phyloP scores from a whole-genome alignment of 2,113 vertebrate species.

The Carassius gibelio region DNA sequence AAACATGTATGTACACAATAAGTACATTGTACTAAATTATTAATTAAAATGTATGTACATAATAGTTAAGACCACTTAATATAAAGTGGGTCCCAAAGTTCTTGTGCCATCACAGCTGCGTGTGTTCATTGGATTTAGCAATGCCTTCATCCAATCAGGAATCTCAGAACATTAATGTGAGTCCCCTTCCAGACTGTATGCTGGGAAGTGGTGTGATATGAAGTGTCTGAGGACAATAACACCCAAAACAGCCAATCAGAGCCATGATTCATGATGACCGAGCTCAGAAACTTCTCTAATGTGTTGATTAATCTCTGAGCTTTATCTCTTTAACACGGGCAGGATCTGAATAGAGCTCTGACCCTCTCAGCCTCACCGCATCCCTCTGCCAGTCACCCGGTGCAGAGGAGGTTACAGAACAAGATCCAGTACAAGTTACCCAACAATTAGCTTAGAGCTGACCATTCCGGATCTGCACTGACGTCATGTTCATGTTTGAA shows the following conservation, averaged over 20 bases:
- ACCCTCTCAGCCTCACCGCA: not conserved
- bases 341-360: not conserved
- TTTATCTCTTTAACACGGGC: no score
- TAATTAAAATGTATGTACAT: no score
- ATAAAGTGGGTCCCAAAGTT: no score
- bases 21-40: no score
- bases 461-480: not conserved
- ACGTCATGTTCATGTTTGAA: no score
- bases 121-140: not conserved
- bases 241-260: not conserved
- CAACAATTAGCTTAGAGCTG: not conserved
- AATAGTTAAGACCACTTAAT: no score
- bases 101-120: not conserved
- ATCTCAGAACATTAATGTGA: no score
- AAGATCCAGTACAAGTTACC: not conserved
- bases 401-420: not conserved
- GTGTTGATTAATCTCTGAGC: not conserved
- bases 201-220: no score
- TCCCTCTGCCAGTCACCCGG: no score
- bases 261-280: not conserved
- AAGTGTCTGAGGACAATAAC: no score
- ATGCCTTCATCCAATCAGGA: not conserved
- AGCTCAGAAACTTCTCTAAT: not conserved
- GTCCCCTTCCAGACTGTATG: no score
- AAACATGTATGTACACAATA: no score